Conservation (phyloP, 2,113 vertebrate genomes). For the Poeciliopsis prolifica region DNA sequence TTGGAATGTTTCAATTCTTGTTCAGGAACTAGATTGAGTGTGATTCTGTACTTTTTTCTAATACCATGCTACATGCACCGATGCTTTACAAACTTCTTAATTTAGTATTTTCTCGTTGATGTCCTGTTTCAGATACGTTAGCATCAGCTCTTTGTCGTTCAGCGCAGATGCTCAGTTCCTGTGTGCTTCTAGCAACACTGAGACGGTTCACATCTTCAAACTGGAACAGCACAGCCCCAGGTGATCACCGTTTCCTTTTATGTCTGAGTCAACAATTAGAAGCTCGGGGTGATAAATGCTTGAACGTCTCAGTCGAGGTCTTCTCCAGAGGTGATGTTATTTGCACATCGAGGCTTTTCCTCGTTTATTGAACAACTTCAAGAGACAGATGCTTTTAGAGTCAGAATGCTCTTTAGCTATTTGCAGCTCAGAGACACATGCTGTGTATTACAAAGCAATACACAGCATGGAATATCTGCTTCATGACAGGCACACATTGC, state of each 20-base stretch:
- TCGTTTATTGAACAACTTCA: not conserved
- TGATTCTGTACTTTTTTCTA: too few relatives aligned
- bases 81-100: too few relatives aligned
- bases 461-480: too few relatives aligned
- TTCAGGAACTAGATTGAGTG: too few relatives aligned
- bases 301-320: not conserved
- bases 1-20: too few relatives aligned
- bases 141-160: constrained; percentile 92
- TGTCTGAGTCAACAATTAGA: not conserved
- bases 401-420: not conserved
- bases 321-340: too few relatives aligned
- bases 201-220: constrained; percentile 95
- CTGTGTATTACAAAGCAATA: too few relatives aligned
- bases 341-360: not conserved
- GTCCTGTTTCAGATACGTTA: constrained; percentile 86
- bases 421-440: not conserved
- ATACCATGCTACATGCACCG: too few relatives aligned
- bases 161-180: constrained; percentile 94
- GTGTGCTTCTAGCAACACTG: constrained; percentile 94
- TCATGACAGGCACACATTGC: too few relatives aligned
- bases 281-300: too few relatives aligned
- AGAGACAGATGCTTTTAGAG: not conserved
- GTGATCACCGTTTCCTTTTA: constrained; percentile 61
- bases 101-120: not conserved
- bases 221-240: constrained; percentile 88